Evolutionary conservation across 2,888 invertebrate species (phyloP).

Genomic region (Allolobophora icterica): DNA sequence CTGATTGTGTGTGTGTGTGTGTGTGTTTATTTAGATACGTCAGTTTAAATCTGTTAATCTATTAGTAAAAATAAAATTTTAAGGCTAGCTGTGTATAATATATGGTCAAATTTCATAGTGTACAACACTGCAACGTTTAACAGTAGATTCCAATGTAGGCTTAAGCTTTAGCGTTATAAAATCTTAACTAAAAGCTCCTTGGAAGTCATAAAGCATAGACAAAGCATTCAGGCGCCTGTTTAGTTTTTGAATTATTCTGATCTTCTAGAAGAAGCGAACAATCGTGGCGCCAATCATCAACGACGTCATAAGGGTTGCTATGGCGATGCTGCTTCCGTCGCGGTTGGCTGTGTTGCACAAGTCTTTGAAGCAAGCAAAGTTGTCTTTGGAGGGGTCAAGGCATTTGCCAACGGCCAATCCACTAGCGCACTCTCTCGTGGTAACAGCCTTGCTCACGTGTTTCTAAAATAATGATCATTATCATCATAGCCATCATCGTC

Average conservation of each 20-base stretch:
- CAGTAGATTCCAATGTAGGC: background rate
- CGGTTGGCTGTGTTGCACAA: slow-evolving; percentile 11
- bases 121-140: background rate
- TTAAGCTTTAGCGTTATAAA: background rate
- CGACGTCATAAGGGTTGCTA: background rate
- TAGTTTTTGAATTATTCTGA: background rate
- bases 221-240: background rate
- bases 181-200: background rate
- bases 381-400: background rate
- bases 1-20: too few species aligned
- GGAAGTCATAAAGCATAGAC: background rate
- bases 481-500: background rate
- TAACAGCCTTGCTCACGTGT: background rate
- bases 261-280: background rate
- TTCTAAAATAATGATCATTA: background rate
- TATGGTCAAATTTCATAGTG: too few species aligned
- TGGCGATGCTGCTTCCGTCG: background rate
- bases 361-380: background rate
- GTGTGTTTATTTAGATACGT: too few species aligned
- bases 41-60: too few species aligned
- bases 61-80: too few species aligned
- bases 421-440: background rate
- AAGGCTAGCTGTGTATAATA: too few species aligned
- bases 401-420: background rate
- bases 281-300: background rate